Conservation (phyloP, 2,888 invertebrate genomes). For the Ichneumoninae sp. region DNA sequence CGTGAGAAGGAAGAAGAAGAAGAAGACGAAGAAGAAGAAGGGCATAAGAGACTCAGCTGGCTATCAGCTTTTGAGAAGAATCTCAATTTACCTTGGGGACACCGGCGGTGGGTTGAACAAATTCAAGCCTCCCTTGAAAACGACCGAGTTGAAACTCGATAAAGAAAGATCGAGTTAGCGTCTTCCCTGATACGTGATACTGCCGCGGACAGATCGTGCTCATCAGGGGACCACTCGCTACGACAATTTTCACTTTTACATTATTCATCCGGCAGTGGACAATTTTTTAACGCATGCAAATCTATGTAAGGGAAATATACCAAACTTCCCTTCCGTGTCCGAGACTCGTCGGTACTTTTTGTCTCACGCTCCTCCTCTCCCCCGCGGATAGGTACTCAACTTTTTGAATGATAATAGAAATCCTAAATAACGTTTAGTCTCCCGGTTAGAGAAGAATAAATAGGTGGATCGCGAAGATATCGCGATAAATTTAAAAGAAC, state of each 20-base stretch:
- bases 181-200: conserved; percentile 32
- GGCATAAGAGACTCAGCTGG: conserved; percentile 29
- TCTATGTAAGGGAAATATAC: not conserved
- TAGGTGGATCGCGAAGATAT: conserved; percentile 35
- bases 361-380: not conserved
- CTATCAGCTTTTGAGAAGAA: conserved; percentile 40
- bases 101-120: conserved; percentile 42
- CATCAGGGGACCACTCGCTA: not conserved
- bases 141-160: conserved; percentile 15
- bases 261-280: not conserved
- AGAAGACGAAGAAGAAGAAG: conserved; percentile 8
- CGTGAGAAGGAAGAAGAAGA: conserved; percentile 25
- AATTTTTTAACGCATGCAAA: conserved; percentile 13
- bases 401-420: too few species aligned
- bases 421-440: not conserved
- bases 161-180: conserved; percentile 38
- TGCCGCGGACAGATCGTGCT: not conserved
- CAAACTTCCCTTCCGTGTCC: not conserved
- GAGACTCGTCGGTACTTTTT: not conserved
- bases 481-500: conserved; percentile 51
- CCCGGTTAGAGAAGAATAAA: conserved; percentile 35
- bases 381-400: too few species aligned
- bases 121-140: conserved; percentile 37
- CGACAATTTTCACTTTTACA: conserved; percentile 3
- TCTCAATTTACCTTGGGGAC: not conserved